Evolutionary conservation across 1,140 invertebrate species (phyloP).

Genomic region (Muscidifurax raptorellus): DNA sequence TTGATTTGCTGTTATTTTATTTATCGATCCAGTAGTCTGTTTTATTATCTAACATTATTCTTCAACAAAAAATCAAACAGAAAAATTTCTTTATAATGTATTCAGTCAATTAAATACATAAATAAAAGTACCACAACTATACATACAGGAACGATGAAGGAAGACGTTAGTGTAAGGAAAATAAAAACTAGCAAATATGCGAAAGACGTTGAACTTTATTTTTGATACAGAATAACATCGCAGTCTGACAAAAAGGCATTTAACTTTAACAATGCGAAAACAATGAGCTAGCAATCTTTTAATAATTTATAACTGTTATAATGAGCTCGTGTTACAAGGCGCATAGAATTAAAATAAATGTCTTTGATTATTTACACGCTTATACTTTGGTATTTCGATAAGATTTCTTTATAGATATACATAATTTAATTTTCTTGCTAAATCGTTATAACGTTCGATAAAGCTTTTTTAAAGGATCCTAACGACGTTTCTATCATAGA

Average conservation of each 20-base stretch:
- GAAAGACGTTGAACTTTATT: conserved; percentile 67
- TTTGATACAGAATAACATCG: conserved; percentile 61
- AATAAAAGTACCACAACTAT: background rate
- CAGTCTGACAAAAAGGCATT: conserved; percentile 46
- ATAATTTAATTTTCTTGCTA: conserved; percentile 56
- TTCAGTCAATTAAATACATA: background rate
- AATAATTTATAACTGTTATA: conserved; percentile 49
- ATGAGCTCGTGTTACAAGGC: conserved; percentile 36
- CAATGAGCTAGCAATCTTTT: conserved; percentile 36
- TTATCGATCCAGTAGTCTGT: background rate
- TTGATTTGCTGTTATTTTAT: background rate
- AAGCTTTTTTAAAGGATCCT: conserved; percentile 59
- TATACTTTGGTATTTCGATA: conserved; percentile 71
- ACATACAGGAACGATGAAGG: background rate
- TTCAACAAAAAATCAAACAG: no score
- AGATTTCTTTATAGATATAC: conserved; percentile 61
- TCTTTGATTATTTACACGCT: conserved; percentile 66
- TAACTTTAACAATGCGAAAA: conserved; percentile 46
- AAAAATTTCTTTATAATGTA: no score
- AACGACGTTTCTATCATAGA: conserved; percentile 60
- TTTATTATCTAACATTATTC: background rate
- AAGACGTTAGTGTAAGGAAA: background rate
- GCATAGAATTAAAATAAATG: conserved; percentile 63
- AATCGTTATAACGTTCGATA: conserved; percentile 62
- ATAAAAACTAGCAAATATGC: conserved; percentile 51